A percentile compares a stretch with the other conserved stretches of the same genome.
Evolutionary conservation across 92 coral and sea anemone genomes (phyloP).

Genomic region (Phymanthus crucifer): DNA sequence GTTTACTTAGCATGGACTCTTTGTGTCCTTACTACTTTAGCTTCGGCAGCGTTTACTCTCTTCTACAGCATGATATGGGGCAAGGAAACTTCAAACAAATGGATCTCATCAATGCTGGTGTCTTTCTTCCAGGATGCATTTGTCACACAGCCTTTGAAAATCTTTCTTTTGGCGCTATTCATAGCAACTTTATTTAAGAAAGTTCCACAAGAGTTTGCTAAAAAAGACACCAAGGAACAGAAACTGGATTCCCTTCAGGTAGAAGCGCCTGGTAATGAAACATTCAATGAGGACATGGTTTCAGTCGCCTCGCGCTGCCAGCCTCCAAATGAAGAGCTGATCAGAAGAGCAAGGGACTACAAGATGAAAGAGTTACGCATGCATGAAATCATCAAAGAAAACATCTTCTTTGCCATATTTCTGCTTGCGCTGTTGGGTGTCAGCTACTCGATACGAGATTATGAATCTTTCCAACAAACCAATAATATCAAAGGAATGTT

Average conservation of each 20-base stretch:
- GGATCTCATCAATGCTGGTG: slow-evolving; percentile 56
- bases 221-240: not conserved
- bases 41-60: slow-evolving; percentile 53
- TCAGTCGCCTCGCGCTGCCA: not conserved
- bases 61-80: slow-evolving; percentile 75
- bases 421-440: slow-evolving; percentile 14
- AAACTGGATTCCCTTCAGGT: not conserved
- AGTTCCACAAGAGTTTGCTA: slow-evolving; percentile 16
- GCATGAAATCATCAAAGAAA: slow-evolving; percentile 15
- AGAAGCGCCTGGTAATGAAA: not conserved
- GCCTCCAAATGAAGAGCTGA: slow-evolving; percentile 7
- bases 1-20: slow-evolving; percentile 53
- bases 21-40: slow-evolving; percentile 37
- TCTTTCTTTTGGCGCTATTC: slow-evolving; percentile 9
- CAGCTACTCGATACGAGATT: slow-evolving; percentile 11
- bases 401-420: slow-evolving; percentile 9
- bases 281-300: not conserved
- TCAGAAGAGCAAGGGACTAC: slow-evolving; percentile 11
- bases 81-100: slow-evolving; percentile 48
- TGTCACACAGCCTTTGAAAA: slow-evolving; percentile 46
- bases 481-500: not conserved
- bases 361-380: slow-evolving; percentile 9
- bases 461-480: slow-evolving; percentile 3
- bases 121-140: slow-evolving; percentile 65
- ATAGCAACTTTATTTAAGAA: slow-evolving; percentile 7